Base-by-base conservation (phyloP, 2,113 vertebrate genomes). In the Phodopus roborovskii region DNA sequence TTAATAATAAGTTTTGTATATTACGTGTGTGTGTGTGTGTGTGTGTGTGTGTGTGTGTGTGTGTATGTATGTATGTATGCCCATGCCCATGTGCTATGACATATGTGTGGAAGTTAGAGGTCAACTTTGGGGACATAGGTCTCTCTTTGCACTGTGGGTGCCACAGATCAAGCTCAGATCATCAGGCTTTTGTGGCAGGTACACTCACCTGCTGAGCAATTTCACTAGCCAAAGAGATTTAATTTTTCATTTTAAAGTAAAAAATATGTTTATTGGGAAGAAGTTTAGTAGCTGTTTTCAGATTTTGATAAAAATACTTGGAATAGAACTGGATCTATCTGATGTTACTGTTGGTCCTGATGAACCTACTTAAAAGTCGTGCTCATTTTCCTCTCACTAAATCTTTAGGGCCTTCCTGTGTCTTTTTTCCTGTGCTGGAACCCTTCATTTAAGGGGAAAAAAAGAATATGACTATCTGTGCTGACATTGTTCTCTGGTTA, bases 291-390 rank as follows among this genome's bases (percentile, higher is more conserved):
- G 53, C 13, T 92, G 13, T 79, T 94, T 84, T 45, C 30, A 93
- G 36, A 64, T 79, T 84, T 86, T 4, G 20, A 56, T 82, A 64
- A 96, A 70, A 48, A 36, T 88, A 28, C 4, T 20, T 85, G 11
- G 42, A 96, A 42, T 86, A 94, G 45, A 66, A 77, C 24, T 66
- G 68, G 89, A 71, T 79, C 90, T 75, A 68, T 86, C 42, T 92
- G 39, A 77, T 79, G 50, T 7, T 88, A 58, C 42, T 50, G 83
- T 92, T 88, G n/a, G 15, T 77, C 75, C 33, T 70, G n/a, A 86
- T 22, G 78, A 79, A 39, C 58, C 62, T 24, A 15, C 42, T 71
- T 81, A 81, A 45, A 73, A 66, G 45, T 82, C 82, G 50, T 83
- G 95, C 24, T 36, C 2, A 45, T 91, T 90, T 95, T 90, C 71